Evolutionary conservation across 2,888 invertebrate species (phyloP), one percentile per base, ranked within the genome.

Genomic region (Polydrusus pterygomalis): DNA sequence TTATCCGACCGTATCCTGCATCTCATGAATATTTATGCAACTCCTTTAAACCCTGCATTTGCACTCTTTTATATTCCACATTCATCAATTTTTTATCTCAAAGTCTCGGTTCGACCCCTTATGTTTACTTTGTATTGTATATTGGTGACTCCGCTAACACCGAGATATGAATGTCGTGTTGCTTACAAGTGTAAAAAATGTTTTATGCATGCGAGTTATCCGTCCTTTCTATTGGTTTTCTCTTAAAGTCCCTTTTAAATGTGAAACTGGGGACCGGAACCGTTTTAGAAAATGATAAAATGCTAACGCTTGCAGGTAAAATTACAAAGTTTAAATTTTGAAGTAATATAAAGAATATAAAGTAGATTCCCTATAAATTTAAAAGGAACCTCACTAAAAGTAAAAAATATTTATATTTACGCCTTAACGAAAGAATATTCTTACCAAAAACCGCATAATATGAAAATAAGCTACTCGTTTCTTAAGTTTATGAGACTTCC

Each of bases 81-180:
- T 69, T 69, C 74, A 74, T 74, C 63, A 74, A 69, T 74, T 60
- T 69, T 74, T 67, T 54, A 73, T 65, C n/a, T n/a, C 67, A 63
- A 49, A 20, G 58, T 54, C 60, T 70, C 15, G 18, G 60, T 40
- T 18, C 40, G 18, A 8, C 54, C 34, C 56, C 68, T 54, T 38
- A 38, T 38, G 47, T 34, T 70, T 63, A 49, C 60, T 62, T 70
- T 70, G 68, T 68, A 49, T 65, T 65, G 34, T 65, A 17, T 65
- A 47, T n/a, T 65, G 65, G 45, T 70, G 25, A 43, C 40, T 40
- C 45, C 3, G 25, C 62, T 20, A 62, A 56, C 56, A 56, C 56
- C 56, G 9, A 56, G 30, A 56, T 56, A 34, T 56, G 56, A 56
- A 56, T 56, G 56, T 20, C 43, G 45, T 62, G 20, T 43, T 20